Evolutionary conservation across 1,140 invertebrate species (phyloP).

Genomic region (Nephotettix cincticeps): DNA sequence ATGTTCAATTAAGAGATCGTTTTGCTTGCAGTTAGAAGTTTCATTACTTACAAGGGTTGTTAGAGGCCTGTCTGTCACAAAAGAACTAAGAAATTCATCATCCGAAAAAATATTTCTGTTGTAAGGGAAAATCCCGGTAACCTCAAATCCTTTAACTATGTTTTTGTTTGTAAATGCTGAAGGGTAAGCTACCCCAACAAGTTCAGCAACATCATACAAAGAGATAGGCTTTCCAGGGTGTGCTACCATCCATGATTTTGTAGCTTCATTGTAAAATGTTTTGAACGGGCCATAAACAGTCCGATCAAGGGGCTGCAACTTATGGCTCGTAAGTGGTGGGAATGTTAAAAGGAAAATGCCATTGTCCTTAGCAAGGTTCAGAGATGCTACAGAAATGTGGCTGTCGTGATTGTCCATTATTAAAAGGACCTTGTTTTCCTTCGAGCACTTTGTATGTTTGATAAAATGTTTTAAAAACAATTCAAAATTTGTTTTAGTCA

Average conservation of each 20-base stretch:
- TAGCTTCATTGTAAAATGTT: conserved; percentile 17
- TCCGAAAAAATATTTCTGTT: neutral
- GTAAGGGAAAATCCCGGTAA: neutral
- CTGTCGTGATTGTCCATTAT: conserved; percentile 32
- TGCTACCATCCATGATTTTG: conserved; percentile 14
- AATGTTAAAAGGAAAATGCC: conserved; percentile 28
- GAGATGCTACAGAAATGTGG: conserved; percentile 34
- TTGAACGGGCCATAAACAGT: conserved; percentile 37
- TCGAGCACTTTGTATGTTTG: conserved; percentile 13
- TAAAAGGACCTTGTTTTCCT: conserved; percentile 36
- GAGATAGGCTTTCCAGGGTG: conserved; percentile 28
- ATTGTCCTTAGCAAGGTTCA: conserved; percentile 31
- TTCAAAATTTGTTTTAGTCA: conserved; percentile 46
- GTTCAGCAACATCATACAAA: neutral
- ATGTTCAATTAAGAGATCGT: no score
- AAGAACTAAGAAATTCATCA: neutral
- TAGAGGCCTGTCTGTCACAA: neutral
- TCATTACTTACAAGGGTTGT: no score
- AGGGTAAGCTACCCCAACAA: neutral
- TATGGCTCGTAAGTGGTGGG: conserved; percentile 35
- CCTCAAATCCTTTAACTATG: neutral
- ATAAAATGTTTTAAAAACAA: conserved; percentile 20
- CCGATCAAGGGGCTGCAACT: conserved; percentile 35
- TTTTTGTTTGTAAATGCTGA: neutral
- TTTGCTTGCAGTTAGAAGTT: no score